Evolutionary conservation across 2,888 invertebrate species (phyloP), one percentile per base, ranked within the genome.

Genomic region (Neoscelio sp.): DNA sequence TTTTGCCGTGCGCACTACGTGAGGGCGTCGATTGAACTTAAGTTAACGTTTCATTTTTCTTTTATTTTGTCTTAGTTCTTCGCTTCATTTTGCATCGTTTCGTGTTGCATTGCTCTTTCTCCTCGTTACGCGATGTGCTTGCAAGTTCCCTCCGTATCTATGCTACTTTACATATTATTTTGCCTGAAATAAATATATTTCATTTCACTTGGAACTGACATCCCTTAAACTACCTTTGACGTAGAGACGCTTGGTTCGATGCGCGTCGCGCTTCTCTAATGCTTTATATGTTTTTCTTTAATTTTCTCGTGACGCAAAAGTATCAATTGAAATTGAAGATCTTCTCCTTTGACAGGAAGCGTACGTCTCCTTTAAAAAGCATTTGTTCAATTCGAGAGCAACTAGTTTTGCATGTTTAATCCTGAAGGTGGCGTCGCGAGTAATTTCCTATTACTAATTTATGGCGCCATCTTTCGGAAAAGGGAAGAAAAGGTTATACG

Each of bases 71-170:
- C 10, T 35, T 42, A 30, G 10, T 42, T 58, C n/a, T 23, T 10
- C 15, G 17, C 28, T 52, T 28, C 7, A 15, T 28, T 12, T 35
- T n/a, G 20, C 15, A 38, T 50, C 30, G n/a, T 52, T 40, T 26
- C 35, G 6, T 42, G 48, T 54, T n/a, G 10, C 30, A 38, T 23
- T 10, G 13, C 46, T 40, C 54, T 33, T 7, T 26, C 35, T 46
- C 7, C 38, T 60, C 35, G 44, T 71, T 38, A 48, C 23, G 62
- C 62, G n/a, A 18, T 48, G 46, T 68, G 68, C 68, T 68, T 70
- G 58, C 58, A 50, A 50, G 5, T 13, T 35, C 33, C 42, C 40
- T 65, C 38, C 50, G 68, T 50, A 58, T 15, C 15, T 68, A 18
- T 62, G 60, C 68, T 67, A 60, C 18, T 52, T 50, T 33, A 33